A percentile compares a stretch with the other conserved stretches of the same genome.
These are phyloP conservation scores for Lochmaea crataegi DNA, from an alignment of 2,888 invertebrate genomes.

Conservation along the genomic window DNA sequence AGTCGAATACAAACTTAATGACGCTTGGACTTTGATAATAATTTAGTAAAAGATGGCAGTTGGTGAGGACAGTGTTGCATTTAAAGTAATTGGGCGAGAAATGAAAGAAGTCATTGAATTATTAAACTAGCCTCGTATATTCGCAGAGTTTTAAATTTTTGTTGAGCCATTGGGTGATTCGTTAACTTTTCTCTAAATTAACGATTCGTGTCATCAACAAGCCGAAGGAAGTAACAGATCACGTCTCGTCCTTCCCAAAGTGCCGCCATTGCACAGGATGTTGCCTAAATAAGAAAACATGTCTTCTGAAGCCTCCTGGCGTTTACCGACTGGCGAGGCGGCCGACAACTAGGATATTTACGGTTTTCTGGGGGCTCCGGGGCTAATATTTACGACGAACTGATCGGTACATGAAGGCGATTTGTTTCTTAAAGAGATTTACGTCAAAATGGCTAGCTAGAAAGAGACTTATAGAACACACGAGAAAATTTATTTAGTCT, in stretches of 20 bases:
- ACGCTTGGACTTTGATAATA: no score
- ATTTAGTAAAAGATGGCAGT: no score
- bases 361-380: constrained; percentile 18
- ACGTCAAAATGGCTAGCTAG: constrained; percentile 13
- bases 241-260: constrained; percentile 5
- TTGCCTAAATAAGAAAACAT: constrained; percentile 34
- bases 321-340: constrained; percentile 21
- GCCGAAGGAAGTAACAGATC: neutral
- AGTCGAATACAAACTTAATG: no score
- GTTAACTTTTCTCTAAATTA: neutral
- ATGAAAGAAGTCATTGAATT: no score
- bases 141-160: neutral
- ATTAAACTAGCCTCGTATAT: neutral
- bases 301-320: constrained; percentile 34
- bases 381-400: constrained; percentile 17
- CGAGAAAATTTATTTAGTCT: constrained; percentile 3
- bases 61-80: no score
- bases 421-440: constrained; percentile 17
- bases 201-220: neutral
- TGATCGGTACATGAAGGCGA: constrained; percentile 18
- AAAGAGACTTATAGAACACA: constrained; percentile 10
- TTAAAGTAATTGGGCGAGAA: no score
- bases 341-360: constrained; percentile 20
- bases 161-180: neutral
- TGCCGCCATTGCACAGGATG: constrained; percentile 27